Evolutionary conservation across 2,797 vertebrate genomes (phyloP), one percentile per base, ranked within the genome.

Genomic region (Catharus ustulatus): DNA sequence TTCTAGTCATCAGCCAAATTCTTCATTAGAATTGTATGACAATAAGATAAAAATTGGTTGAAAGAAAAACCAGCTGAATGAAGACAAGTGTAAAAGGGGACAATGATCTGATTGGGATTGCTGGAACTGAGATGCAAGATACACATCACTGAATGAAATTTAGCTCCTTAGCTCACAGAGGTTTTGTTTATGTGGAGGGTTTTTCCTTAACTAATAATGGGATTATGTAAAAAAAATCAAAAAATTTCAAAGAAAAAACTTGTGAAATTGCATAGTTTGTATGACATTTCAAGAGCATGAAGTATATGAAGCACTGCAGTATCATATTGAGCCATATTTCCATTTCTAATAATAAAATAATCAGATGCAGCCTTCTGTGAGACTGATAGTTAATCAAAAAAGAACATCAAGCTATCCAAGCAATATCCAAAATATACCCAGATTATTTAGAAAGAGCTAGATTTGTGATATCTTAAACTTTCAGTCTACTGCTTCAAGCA

Each of bases 121-220:
- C 19, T 73, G 32, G 13, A 81, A 62, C 6, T 43, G 34, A 81
- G n/a, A 42, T 23, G 61, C 6, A 36, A 8, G 13, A 74, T 30
- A 42, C 13, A 12, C n/a, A 55, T 32, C 16, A 64, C 9, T 52
- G 21, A 75, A 75, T 40, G 27, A 62, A 85, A 51, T 11, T 34
- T 32, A 57, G 17, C 48, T 74, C n/a, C 24, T 58, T 40, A 27
- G 43, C 6, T 63, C 29, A 36, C 14, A 36, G 2, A 40, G 2
- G 8, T 52, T 58, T 68, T 5, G 6, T 8, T 42, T 72, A 26
- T 26, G 5, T 40, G 12, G 5, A 59, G 1, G 0, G 30, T 11
- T 79, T 69, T 49, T 38, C 42, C 21, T 49, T 42, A 29, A 40
- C 42, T 74, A 74, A 34, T 52, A 74, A 68, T 61, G 11, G 10